Base-by-base conservation (phyloP, 2,113 vertebrate genomes). In the Variabilichromis moorii region DNA sequence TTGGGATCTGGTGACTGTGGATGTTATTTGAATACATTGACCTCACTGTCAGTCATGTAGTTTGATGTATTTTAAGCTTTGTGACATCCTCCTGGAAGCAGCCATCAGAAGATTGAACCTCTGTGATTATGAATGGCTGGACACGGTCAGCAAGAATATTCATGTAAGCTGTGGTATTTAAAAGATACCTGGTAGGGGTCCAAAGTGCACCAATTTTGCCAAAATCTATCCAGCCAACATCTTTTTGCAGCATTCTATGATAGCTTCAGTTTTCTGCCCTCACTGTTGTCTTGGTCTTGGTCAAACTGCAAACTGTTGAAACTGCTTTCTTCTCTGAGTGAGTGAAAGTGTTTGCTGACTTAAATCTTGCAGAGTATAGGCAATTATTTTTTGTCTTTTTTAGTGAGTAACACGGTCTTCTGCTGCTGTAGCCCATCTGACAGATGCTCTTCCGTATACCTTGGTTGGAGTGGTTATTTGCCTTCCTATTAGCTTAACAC, bases 301-400 rank as follows among this genome's bases (percentile, higher is more conserved):
- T 31, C 57, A 87, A 86, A 91, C 88, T 88, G 90, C 92, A 89
- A 93, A 93, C 86, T 66, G 61, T 66, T 37, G 31, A 66, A n/a
- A 3, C 17, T 37, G 61, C 31, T 66, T 66, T 66, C 61, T 66
- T 66, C 61, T n/a, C 61, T 66, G 61, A 66, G 17, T n/a, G 61
- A n/a, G 33, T 66, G 10, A n/a, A 11, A 53, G 51, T 93, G 90
- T 91, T 94, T 92, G 76, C 80, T 7, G 3, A 86, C 53, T 83
- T 73, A 88, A 85, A 93, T 80, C 85, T 87, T 42, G 8, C 55
- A 68, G 82, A 28, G 81, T 84, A 35, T 5, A 71, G 76, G 5
- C 16, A 81, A 71, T 94, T 95, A 93, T 88, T 81, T 93, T 92
- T 92, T 45, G 78, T 83, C 92, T 89, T 93, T 91, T 90, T 24